These are phyloP conservation scores for Pseudoatta argentina DNA, from an alignment of 1,140 invertebrate genomes.

Conservation along the genomic window DNA sequence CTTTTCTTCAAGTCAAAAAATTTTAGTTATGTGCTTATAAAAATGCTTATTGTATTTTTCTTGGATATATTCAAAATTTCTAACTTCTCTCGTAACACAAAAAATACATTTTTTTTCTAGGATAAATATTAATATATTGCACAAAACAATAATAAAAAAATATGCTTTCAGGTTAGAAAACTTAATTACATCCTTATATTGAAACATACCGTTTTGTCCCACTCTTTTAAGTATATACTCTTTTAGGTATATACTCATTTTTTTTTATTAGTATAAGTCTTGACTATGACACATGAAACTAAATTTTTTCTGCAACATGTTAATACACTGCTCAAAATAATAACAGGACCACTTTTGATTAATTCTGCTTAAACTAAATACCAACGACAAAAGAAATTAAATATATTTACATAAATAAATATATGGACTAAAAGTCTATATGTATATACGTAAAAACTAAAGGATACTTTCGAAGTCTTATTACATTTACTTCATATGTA, in stretches of 20 bases:
- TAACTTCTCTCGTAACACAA: constrained; percentile 3
- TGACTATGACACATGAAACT: constrained; percentile 10
- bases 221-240: neutral
- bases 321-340: constrained; percentile 26
- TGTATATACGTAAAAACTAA: neutral
- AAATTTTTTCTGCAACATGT: neutral
- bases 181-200: neutral
- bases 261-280: neutral
- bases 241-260: too few relatives aligned
- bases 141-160: neutral
- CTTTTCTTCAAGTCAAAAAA: neutral
- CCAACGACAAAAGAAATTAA: neutral
- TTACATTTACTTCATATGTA: neutral
- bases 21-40: neutral
- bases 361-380: constrained; percentile 1
- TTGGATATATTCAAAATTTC: neutral
- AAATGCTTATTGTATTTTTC: neutral
- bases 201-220: neutral
- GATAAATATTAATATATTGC: neutral
- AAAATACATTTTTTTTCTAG: constrained; percentile 6
- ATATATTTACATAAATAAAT: neutral
- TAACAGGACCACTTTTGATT: neutral
- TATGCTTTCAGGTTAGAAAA: neutral
- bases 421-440: neutral
- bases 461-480: neutral